Evolutionary conservation across 2,113 vertebrate genomes (phyloP).

Genomic region (Daubentonia madagascariensis): DNA sequence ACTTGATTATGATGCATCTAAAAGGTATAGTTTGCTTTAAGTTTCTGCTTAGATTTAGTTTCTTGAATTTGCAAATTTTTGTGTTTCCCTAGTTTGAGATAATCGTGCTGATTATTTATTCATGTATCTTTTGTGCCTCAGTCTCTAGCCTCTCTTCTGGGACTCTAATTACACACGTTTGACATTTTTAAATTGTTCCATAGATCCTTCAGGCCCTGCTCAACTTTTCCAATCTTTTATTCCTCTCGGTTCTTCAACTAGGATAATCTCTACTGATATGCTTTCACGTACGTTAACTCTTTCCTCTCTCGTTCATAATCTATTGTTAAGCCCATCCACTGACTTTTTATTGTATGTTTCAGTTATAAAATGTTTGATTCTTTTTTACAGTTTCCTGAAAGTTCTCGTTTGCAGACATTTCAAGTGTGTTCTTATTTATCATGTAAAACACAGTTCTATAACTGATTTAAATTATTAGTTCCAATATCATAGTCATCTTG

Average conservation of each 20-base stretch:
- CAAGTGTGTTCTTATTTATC: background rate
- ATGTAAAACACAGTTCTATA: background rate
- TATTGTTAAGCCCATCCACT: background rate
- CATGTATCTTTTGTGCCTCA: background rate
- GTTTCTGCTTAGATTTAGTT: background rate
- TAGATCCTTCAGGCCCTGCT: background rate
- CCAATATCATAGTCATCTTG: background rate
- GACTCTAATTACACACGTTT: background rate
- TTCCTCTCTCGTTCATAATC: background rate
- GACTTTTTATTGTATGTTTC: background rate
- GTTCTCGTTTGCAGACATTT: background rate
- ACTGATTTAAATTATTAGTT: background rate
- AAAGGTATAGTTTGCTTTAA: background rate
- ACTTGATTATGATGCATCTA: background rate
- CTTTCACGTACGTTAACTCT: background rate
- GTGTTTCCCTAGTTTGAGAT: background rate
- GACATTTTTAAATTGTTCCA: background rate
- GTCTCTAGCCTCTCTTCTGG: background rate
- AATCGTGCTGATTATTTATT: background rate
- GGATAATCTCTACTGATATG: background rate
- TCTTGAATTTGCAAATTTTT: background rate
- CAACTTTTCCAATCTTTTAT: background rate
- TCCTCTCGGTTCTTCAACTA: background rate
- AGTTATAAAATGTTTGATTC: background rate
- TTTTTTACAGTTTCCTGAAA: background rate